phyloP scores from a whole-genome alignment of 2,113 vertebrate species.

The Pseudonaja textilis region DNA sequence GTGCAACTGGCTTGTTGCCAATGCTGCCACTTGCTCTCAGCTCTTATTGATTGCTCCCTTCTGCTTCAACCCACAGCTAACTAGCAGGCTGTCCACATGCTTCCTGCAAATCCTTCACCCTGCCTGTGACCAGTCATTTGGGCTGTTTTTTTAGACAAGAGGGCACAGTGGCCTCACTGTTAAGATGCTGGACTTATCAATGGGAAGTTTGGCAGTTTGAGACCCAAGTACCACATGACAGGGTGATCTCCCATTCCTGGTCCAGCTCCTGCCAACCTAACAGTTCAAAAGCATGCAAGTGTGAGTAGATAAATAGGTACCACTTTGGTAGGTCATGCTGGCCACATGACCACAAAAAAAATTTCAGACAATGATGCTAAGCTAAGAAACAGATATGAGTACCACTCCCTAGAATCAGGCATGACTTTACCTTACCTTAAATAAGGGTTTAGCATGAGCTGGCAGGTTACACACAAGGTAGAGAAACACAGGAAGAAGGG shows the following conservation, averaged over 20 bases:
- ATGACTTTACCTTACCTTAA: not conserved
- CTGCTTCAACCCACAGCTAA: not conserved
- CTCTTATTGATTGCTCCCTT: not conserved
- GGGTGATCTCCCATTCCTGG: no score
- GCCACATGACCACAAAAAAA: no score
- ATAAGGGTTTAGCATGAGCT: not conserved
- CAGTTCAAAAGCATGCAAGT: not conserved
- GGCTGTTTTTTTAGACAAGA: not conserved
- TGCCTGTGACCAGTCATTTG: not conserved
- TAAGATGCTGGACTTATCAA: not conserved
- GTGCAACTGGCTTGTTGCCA: not conserved
- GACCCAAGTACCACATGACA: no score
- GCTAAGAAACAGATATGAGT: no score
- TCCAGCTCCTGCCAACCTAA: not conserved
- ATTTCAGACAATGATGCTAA: no score
- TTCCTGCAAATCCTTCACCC: not conserved
- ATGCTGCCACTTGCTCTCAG: not conserved
- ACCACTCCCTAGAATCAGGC: no score
- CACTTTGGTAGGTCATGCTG: not conserved
- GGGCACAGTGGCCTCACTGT: no score
- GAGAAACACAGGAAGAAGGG: not conserved
- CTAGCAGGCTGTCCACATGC: not conserved
- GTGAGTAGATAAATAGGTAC: not conserved
- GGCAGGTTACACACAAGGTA: not conserved
- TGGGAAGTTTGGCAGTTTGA: no score